Percentiles rank a stretch among this genome's conserved stretches.
Evolutionary conservation across 2,888 invertebrate genomes (phyloP).

Genomic region (Drepana falcataria): DNA sequence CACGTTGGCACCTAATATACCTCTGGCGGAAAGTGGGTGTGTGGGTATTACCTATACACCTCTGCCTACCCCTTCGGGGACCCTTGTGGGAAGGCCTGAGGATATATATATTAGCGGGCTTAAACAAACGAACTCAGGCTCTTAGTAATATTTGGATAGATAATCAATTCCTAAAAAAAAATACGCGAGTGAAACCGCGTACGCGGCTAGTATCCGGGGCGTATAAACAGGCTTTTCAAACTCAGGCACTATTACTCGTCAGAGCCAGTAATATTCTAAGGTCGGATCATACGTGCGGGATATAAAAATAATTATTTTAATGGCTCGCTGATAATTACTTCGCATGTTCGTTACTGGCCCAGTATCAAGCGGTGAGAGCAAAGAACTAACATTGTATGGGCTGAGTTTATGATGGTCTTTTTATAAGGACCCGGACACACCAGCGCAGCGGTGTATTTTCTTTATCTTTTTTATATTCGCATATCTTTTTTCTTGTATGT

Average conservation of each 20-base stretch:
- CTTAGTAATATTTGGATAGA: too few species aligned
- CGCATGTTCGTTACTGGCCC: conserved; percentile 42
- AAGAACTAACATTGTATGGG: conserved; percentile 45
- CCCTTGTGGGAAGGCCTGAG: too few species aligned
- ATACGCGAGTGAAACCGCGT: too few species aligned
- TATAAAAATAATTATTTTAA: conserved; percentile 29
- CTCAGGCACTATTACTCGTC: background rate
- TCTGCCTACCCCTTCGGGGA: too few species aligned
- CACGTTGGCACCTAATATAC: too few species aligned
- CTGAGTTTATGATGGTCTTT: conserved; percentile 32
- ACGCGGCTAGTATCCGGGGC: too few species aligned
- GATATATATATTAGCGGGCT: too few species aligned
- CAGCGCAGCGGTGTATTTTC: background rate
- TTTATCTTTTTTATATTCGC: background rate
- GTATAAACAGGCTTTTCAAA: background rate
- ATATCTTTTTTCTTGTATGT: too few species aligned
- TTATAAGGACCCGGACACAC: background rate
- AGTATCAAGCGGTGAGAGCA: conserved; percentile 29
- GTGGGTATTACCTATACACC: too few species aligned
- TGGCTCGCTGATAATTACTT: conserved; percentile 41
- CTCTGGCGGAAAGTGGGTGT: too few species aligned
- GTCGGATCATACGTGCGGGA: conserved; percentile 4
- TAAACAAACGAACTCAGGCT: too few species aligned
- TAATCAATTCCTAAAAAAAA: too few species aligned
- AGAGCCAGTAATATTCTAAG: background rate